Percentiles rank a stretch among this genome's conserved stretches.
These are phyloP conservation scores for Laterallus jamaicensis DNA, from an alignment of 2,113 vertebrate genomes.

Conservation along the genomic window DNA sequence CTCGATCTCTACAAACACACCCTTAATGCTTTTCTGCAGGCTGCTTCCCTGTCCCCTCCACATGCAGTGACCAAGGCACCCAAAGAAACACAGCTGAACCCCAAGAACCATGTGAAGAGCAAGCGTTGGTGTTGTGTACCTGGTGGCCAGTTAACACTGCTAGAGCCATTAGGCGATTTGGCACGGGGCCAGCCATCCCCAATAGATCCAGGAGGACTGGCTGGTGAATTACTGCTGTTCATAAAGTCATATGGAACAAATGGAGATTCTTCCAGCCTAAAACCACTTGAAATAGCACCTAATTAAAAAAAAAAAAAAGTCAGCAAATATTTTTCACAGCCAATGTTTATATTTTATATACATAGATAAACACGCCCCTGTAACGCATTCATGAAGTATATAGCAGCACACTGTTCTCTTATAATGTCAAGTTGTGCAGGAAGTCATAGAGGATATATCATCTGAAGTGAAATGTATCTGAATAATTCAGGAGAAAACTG, in stretches of 20 bases:
- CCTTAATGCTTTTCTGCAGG: background rate
- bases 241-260: slow-evolving; percentile 95
- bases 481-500: background rate
- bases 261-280: slow-evolving; percentile 95
- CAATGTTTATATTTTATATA: background rate
- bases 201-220: slow-evolving; percentile 95
- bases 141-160: slow-evolving; percentile 96
- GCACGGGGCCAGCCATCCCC: slow-evolving; percentile 99
- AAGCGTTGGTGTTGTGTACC: slow-evolving; percentile 41
- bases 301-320: background rate
- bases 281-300: slow-evolving; percentile 99
- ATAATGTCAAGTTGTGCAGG: background rate
- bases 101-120: rapidly evolving
- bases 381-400: background rate
- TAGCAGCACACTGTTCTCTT: background rate
- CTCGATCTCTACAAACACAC: background rate
- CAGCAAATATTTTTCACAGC: background rate
- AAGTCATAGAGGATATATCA: background rate
- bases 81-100: background rate
- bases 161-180: slow-evolving; percentile 98
- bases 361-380: background rate
- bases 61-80: rapidly evolving
- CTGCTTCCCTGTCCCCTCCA: background rate
- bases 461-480: background rate
- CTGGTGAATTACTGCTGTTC: slow-evolving; percentile 91